A percentile compares a stretch with the other conserved stretches of the same genome.
phyloP scores from a whole-genome alignment of 2,113 vertebrate species.

The Poecile atricapillus region DNA sequence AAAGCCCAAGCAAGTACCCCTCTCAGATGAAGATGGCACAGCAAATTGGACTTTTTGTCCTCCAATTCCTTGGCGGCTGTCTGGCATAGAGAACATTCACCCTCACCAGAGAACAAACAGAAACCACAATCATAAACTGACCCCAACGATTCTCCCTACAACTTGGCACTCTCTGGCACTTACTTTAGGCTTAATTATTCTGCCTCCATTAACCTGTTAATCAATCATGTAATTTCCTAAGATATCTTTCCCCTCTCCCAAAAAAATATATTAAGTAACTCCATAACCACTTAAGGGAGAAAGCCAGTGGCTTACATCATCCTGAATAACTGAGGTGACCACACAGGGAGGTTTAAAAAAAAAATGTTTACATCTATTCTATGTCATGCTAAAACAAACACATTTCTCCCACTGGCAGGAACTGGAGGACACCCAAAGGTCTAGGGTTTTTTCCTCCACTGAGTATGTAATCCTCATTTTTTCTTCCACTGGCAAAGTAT shows the following conservation, averaged over 20 bases:
- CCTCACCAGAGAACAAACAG: background rate
- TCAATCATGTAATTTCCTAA: background rate
- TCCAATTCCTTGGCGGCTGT: background rate
- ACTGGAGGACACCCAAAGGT: background rate
- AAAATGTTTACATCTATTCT: background rate
- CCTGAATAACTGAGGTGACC: background rate
- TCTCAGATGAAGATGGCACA: background rate
- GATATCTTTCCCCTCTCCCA: background rate
- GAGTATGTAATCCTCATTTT: background rate
- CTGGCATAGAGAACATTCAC: background rate
- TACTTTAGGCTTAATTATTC: background rate
- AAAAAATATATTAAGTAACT: background rate
- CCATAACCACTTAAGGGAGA: background rate
- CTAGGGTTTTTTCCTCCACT: background rate
- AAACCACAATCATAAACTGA: background rate
- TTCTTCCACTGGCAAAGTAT: background rate
- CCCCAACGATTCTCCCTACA: background rate
- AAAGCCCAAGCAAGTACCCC: background rate
- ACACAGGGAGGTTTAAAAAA: constrained; percentile 38
- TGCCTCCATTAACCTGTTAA: background rate
- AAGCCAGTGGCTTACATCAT: constrained; percentile 12
- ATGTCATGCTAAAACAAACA: background rate
- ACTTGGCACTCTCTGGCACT: background rate
- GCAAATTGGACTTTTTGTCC: background rate
- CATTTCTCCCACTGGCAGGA: background rate